Conservation (phyloP, 2,888 invertebrate genomes). For the Drosophila birchii region DNA sequence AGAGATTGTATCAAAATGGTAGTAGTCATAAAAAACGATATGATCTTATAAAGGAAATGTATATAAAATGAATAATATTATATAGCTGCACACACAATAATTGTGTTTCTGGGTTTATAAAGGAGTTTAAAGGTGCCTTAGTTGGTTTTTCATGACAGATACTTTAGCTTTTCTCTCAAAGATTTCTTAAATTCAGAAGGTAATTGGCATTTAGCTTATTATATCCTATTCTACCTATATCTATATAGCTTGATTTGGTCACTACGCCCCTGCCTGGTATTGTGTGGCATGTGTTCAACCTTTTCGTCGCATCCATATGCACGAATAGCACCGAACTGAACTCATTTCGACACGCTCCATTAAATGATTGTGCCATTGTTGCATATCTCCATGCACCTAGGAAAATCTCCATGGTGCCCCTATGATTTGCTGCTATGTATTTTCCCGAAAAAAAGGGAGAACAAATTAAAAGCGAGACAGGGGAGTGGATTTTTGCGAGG, state of each 20-base stretch:
- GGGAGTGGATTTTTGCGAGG: constrained; percentile 49
- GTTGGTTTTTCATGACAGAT: not conserved
- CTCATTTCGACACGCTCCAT: constrained; percentile 74
- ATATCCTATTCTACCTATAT: not conserved
- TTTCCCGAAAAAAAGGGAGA: constrained; percentile 60
- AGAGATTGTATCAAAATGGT: constrained; percentile 7
- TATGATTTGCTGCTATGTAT: constrained; percentile 56
- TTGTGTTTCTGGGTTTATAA: not conserved
- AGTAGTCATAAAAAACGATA: not conserved
- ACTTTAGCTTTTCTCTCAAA: not conserved
- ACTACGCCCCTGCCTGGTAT: constrained; percentile 15
- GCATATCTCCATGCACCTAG: constrained; percentile 48
- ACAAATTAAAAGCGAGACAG: constrained; percentile 45
- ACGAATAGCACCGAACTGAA: constrained; percentile 21
- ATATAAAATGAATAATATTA: not conserved
- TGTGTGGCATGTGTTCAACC: constrained; percentile 54
- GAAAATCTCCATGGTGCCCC: constrained; percentile 18
- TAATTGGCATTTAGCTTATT: not conserved
- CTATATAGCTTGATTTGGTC: not conserved
- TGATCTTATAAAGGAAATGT: not conserved
- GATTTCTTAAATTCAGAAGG: not conserved
- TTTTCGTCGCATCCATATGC: constrained; percentile 46
- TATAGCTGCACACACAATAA: not conserved
- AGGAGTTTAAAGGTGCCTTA: no score
- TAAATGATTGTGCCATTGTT: constrained; percentile 77